Evolutionary conservation across 2,797 vertebrate species (phyloP), one percentile per base, ranked within the genome.

Genomic region (Florisuga fusca): DNA sequence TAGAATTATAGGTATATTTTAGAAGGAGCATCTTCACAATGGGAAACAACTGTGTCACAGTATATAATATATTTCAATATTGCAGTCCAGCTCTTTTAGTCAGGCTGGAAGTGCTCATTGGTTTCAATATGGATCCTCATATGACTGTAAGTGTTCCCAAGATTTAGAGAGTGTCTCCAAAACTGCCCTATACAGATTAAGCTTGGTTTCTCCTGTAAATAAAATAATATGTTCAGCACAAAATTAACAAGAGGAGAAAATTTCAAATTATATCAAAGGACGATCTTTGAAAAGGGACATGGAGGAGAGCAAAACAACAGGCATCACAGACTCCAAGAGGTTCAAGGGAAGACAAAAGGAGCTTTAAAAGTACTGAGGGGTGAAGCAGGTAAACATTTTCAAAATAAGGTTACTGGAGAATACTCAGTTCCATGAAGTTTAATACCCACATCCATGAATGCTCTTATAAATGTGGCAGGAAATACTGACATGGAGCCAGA

Each of bases 121-220:
- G 43, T 21, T 61, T 79, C 75, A 59, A 0, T 45, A 21, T 0
- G 3, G 18, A 27, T 77, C 14, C 8, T 67, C 13, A 9, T 2
- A 2, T 20, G 31, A 43, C n/a, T 73, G 0, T 20, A 57, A 63
- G 18, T 4, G 6, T 61, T 77, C 13, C 27, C 6, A 27, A 45
- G 9, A 50, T 61, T 76, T 45, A 50, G 29, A 55, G 63, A 83
- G 15, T 22, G 8, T 27, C 11, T 79, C 27, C 38, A 67, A 57
- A 72, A 19, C 43, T 64, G 17, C 21, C 17, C 33, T 41, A 6
- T 21, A 41, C 9, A 72, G 27, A 74, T 54, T 12, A 50, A 20
- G 41, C 67, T 86, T 82, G n/a, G 77, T 78, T 66, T 29, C 43
- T 71, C 29, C 27, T 64, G 16, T 63, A 84, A 87, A 74, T 13